Conservation (phyloP, 2,797 vertebrate species). For the Nyctalus aviator region DNA sequence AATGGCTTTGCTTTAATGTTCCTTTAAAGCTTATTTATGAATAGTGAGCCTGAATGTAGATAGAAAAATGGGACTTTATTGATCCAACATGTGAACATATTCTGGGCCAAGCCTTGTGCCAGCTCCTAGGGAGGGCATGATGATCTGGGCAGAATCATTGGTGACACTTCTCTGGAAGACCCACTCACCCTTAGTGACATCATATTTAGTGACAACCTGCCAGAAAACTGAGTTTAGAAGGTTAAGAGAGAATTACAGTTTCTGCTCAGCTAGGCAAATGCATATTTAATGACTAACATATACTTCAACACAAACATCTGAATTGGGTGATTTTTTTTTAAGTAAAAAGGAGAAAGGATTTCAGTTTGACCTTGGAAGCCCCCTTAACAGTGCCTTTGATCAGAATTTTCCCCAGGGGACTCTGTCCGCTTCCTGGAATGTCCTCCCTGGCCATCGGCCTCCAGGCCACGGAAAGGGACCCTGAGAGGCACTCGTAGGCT, state of each 20-base stretch:
- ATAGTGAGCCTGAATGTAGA: neutral
- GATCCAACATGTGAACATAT: neutral
- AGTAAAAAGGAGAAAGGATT: constrained; percentile 81
- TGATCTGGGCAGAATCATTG: neutral
- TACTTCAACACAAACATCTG: constrained; percentile 68
- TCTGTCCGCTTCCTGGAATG: constrained; percentile 63
- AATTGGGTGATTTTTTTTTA: constrained; percentile 77
- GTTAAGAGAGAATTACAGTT: constrained; percentile 46
- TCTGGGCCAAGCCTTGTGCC: neutral
- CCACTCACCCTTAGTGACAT: neutral
- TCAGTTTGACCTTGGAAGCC: constrained; percentile 82
- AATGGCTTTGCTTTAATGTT: neutral
- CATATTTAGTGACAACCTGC: neutral
- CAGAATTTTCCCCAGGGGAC: constrained; percentile 81
- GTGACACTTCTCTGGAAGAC: neutral
- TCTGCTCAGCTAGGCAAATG: constrained; percentile 66
- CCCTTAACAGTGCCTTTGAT: constrained; percentile 87
- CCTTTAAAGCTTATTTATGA: neutral
- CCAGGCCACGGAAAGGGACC: constrained; percentile 22
- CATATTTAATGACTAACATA: constrained; percentile 74
- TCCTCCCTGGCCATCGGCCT: constrained; percentile 78
- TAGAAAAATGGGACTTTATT: too few relatives aligned
- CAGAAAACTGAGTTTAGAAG: neutral
- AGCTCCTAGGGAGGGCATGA: neutral
- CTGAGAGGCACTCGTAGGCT: constrained; percentile 45